Conservation (phyloP, 1,140 invertebrate genomes). For the Bombus confusus region DNA sequence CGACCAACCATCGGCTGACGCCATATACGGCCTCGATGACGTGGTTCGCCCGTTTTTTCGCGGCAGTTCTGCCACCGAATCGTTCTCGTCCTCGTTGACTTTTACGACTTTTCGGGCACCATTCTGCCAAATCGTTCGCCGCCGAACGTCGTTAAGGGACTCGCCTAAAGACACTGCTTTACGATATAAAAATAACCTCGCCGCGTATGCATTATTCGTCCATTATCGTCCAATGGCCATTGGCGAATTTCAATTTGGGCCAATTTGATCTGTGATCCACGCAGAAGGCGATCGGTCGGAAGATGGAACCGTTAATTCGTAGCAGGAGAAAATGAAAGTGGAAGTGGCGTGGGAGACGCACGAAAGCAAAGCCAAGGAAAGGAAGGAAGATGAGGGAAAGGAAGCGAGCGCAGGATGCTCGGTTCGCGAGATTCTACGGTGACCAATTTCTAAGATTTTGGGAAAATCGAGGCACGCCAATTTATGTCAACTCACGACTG, state of each 20-base stretch:
- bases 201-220: too few species aligned
- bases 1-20: slow-evolving; percentile 44
- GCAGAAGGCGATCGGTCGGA: background rate
- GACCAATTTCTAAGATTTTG: too few species aligned
- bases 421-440: too few species aligned
- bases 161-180: slow-evolving; percentile 19
- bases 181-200: slow-evolving; percentile 17
- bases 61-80: slow-evolving; percentile 27
- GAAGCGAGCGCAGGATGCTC: too few species aligned
- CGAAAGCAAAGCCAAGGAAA: too few species aligned
- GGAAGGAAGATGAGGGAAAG: too few species aligned
- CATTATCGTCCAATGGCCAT: background rate
- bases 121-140: background rate
- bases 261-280: accelerated
- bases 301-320: background rate
- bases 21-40: slow-evolving; percentile 22
- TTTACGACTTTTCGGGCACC: slow-evolving; percentile 15
- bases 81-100: slow-evolving; percentile 22
- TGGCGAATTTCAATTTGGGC: too few species aligned
- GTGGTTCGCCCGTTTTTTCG: slow-evolving; percentile 23
- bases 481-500: background rate
- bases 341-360: too few species aligned
- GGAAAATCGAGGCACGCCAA: background rate
- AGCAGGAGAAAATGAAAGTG: background rate
- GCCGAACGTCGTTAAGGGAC: slow-evolving; percentile 6